phyloP scores from a whole-genome alignment of 2,888 invertebrate species.

The Stenoptilia bipunctidactyla region DNA sequence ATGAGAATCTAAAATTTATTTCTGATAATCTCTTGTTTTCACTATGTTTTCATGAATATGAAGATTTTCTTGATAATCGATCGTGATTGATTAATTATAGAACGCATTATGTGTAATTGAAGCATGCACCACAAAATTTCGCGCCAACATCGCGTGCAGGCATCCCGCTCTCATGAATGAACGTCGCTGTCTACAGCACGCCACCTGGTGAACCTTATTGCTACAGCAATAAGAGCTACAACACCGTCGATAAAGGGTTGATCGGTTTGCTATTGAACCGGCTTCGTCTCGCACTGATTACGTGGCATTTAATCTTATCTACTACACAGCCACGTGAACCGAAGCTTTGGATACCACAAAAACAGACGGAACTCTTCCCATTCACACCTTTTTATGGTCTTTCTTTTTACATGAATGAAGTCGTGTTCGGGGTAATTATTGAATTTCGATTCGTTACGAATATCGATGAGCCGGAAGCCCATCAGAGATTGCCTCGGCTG shows the following conservation, averaged over 20 bases:
- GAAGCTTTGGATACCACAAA: slow-evolving; percentile 37
- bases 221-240: not conserved
- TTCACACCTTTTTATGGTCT: slow-evolving; percentile 63
- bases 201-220: not conserved
- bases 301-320: slow-evolving; percentile 61
- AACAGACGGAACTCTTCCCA: slow-evolving; percentile 53
- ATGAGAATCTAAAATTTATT: too few species aligned
- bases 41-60: too few species aligned
- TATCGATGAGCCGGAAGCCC: slow-evolving; percentile 68
- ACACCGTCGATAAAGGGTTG: not conserved
- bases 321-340: slow-evolving; percentile 44
- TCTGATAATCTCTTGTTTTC: too few species aligned
- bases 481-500: slow-evolving; percentile 55
- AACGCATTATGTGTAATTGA: not conserved
- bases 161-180: slow-evolving; percentile 60
- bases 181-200: slow-evolving; percentile 23
- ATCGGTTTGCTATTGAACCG: slow-evolving; percentile 52
- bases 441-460: slow-evolving; percentile 71
- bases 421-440: slow-evolving; percentile 71
- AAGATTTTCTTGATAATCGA: too few species aligned
- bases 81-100: not conserved
- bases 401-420: slow-evolving; percentile 64
- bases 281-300: slow-evolving; percentile 67
- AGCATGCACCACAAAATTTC: not conserved
- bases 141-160: slow-evolving; percentile 45